Conservation (phyloP, 1,140 invertebrate species). For the Camponotus vicinus region DNA sequence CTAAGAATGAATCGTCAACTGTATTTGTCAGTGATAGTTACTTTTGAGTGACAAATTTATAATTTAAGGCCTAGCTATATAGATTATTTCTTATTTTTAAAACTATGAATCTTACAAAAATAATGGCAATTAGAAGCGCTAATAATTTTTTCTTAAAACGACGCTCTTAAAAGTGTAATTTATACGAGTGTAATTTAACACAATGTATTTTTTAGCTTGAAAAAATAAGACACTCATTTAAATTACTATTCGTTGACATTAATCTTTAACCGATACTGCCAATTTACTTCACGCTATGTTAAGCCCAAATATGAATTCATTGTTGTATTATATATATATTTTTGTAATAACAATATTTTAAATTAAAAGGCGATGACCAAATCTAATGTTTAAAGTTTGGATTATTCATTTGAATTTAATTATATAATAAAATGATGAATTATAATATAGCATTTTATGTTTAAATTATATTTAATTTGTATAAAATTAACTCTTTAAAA, state of each 20-base stretch:
- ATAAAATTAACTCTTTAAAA: not conserved
- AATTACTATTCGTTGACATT: not conserved
- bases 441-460: not conserved
- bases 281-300: not conserved
- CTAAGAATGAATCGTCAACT: constrained; percentile 23
- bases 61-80: constrained; percentile 37
- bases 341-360: not conserved
- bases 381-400: constrained; percentile 16
- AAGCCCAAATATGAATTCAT: not conserved
- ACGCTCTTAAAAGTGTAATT: constrained; percentile 11
- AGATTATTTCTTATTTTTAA: not conserved
- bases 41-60: constrained; percentile 20
- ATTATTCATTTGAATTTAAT: not conserved
- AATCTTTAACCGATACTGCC: constrained; percentile 33
- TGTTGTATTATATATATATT: not conserved
- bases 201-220: not conserved
- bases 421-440: not conserved
- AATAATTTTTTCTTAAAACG: not conserved
- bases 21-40: constrained; percentile 14
- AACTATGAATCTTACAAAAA: constrained; percentile 21
- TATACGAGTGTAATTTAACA: constrained; percentile 11
- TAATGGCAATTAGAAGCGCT: constrained; percentile 25
- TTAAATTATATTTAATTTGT: constrained; percentile 14
- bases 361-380: not conserved
- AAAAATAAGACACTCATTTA: not conserved